A percentile compares a stretch with the other conserved stretches of the same genome.
Conservation (phyloP, 2,113 vertebrate species). For the Monopterus albus region DNA sequence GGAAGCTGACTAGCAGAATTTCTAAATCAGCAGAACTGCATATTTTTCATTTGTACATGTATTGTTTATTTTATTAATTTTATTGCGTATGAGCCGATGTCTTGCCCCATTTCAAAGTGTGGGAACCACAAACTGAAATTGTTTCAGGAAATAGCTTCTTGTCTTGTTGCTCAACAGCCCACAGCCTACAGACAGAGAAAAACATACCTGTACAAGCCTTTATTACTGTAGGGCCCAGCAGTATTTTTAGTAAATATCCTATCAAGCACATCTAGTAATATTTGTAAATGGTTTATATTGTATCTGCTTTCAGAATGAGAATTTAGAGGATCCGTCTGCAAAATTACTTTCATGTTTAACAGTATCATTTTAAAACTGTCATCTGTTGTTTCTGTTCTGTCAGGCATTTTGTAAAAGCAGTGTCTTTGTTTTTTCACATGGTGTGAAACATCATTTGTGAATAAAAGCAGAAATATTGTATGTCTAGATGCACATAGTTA, state of each 20-base stretch:
- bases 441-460: constrained; percentile 18
- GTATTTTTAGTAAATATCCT: not conserved
- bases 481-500: not conserved
- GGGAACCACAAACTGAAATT: constrained; percentile 21
- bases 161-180: constrained; percentile 41
- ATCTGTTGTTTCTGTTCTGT: constrained; percentile 1
- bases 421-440: not conserved
- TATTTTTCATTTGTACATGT: no score
- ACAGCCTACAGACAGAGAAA: not conserved
- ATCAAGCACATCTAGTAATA: not conserved
- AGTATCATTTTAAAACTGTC: not conserved
- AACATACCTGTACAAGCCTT: not conserved
- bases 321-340: not conserved
- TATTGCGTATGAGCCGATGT: not conserved
- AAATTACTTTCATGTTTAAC: constrained; percentile 30
- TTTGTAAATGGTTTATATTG: no score
- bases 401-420: constrained; percentile 1
- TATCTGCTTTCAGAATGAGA: not conserved
- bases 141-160: constrained; percentile 57
- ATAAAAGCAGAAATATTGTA: not conserved
- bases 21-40: no score
- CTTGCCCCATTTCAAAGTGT: constrained; percentile 9
- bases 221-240: not conserved
- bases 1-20: no score
- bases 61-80: not conserved